Percentiles rank a stretch among this genome's conserved stretches.
These are phyloP conservation scores for Scomberomorus guttatus DNA, from an alignment of 2,797 vertebrate species.

Conservation along the genomic window DNA sequence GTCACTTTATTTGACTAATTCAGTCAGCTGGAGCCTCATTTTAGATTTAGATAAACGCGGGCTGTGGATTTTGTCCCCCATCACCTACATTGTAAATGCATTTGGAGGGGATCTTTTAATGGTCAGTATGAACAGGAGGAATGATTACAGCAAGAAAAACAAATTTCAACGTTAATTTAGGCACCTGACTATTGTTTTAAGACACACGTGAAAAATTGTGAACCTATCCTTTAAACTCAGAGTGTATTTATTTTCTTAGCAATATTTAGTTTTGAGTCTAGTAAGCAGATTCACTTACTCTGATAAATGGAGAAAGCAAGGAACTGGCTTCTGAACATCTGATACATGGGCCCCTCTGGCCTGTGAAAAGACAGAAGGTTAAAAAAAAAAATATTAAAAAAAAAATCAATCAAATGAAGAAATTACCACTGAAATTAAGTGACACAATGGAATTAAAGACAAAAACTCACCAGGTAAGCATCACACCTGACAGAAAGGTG, in stretches of 20 bases:
- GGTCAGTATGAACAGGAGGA: background rate
- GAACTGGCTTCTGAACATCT: slow-evolving; percentile 97
- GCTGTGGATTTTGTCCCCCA: too few species aligned
- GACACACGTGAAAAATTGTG: too few species aligned
- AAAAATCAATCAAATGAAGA: too few species aligned
- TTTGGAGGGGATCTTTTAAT: too few species aligned
- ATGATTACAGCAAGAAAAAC: too few species aligned
- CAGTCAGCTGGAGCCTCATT: too few species aligned
- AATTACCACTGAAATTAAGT: background rate
- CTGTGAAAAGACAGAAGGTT: slow-evolving; percentile 74
- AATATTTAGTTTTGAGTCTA: background rate
- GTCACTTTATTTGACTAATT: too few species aligned
- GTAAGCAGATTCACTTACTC: slow-evolving; percentile 86
- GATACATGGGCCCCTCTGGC: slow-evolving; percentile 97
- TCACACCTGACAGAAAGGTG: slow-evolving; percentile 97
- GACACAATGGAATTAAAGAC: background rate
- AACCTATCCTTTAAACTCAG: background rate
- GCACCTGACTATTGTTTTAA: background rate
- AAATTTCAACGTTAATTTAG: background rate
- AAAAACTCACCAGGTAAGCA: slow-evolving; percentile 96
- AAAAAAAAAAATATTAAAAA: slow-evolving; percentile 1
- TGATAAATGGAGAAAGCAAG: slow-evolving; percentile 98
- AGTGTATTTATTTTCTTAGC: background rate
- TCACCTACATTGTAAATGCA: too few species aligned
- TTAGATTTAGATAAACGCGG: too few species aligned